A percentile compares a stretch with the other conserved stretches of the same genome.
phyloP scores from a whole-genome alignment of 2,888 invertebrate species.

The Mechanitis mazaeus region DNA sequence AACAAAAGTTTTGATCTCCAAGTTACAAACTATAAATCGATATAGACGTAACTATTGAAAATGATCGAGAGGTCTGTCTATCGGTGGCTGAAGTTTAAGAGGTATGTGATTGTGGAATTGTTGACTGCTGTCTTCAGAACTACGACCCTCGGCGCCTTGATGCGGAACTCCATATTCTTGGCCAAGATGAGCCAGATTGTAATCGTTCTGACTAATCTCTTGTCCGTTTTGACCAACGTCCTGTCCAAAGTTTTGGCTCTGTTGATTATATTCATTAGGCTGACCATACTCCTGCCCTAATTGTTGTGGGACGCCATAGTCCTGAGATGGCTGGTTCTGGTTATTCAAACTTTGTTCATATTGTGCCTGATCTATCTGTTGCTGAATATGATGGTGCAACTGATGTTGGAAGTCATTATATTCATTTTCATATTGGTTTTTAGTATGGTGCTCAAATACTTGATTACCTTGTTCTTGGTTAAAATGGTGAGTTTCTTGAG shows the following conservation, averaged over 20 bases:
- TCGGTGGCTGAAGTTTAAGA: conserved; percentile 61
- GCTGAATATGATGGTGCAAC: conserved; percentile 60
- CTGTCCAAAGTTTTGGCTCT: conserved; percentile 32
- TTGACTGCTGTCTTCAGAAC: conserved; percentile 46
- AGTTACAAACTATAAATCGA: conserved; percentile 27
- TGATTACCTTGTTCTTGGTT: conserved; percentile 62
- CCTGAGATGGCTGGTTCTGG: conserved; percentile 39
- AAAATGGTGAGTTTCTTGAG: conserved; percentile 49
- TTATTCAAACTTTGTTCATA: conserved; percentile 38
- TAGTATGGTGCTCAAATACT: conserved; percentile 58
- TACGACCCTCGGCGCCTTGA: conserved; percentile 59
- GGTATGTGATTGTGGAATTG: conserved; percentile 68
- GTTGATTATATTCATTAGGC: conserved; percentile 32
- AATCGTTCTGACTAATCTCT: conserved; percentile 28
- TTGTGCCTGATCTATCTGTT: conserved; percentile 58
- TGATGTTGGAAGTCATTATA: conserved; percentile 58
- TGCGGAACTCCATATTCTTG: conserved; percentile 57
- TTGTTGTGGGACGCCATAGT: conserved; percentile 36
- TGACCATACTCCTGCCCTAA: conserved; percentile 30
- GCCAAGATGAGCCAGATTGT: conserved; percentile 30
- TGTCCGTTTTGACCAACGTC: conserved; percentile 32
- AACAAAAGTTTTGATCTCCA: conserved; percentile 8
- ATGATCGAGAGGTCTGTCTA: conserved; percentile 65
- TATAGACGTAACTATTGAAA: conserved; percentile 49
- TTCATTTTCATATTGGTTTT: conserved; percentile 49